phyloP scores from a whole-genome alignment of 1,140 invertebrate species.

The Drosophila kohkoa region DNA sequence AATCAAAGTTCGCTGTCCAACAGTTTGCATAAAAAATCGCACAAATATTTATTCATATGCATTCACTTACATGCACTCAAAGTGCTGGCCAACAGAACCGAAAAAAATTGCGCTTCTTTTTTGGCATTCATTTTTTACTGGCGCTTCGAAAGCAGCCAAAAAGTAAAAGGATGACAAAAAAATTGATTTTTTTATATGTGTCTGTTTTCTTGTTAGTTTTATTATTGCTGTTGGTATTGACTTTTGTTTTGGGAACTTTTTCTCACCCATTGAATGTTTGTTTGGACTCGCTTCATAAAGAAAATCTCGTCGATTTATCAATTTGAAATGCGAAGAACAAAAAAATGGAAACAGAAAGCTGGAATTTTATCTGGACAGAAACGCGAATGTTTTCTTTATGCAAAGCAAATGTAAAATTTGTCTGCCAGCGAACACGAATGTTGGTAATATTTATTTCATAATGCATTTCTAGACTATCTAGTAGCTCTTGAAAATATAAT shows the following conservation, averaged over 20 bases:
- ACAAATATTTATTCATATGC: conserved; percentile 69
- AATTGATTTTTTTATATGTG: conserved; percentile 18
- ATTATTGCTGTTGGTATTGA: conserved; percentile 35
- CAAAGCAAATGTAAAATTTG: conserved; percentile 33
- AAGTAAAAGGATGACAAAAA: conserved; percentile 23
- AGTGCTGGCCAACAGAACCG: conserved; percentile 28
- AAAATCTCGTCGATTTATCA: conserved; percentile 69
- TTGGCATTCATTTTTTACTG: conserved; percentile 67
- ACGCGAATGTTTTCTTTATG: conserved; percentile 51
- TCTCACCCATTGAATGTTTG: conserved; percentile 36
- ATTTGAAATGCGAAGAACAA: conserved; percentile 38
- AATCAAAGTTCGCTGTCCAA: conserved; percentile 29
- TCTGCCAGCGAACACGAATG: background rate
- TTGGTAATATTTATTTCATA: background rate
- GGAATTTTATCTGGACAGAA: conserved; percentile 31
- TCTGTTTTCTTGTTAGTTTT: conserved; percentile 12
- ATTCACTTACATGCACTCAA: conserved; percentile 64
- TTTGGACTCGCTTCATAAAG: conserved; percentile 59
- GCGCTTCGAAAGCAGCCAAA: conserved; percentile 12
- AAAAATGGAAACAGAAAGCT: conserved; percentile 11
- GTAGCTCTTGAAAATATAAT: background rate
- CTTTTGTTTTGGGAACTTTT: conserved; percentile 56
- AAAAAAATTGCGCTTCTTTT: conserved; percentile 12
- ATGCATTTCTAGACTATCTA: background rate
- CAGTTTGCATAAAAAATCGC: conserved; percentile 54